Evolutionary conservation across 2,888 invertebrate genomes (phyloP), one percentile per base, ranked within the genome.

Genomic region (Tridacna gigas): DNA sequence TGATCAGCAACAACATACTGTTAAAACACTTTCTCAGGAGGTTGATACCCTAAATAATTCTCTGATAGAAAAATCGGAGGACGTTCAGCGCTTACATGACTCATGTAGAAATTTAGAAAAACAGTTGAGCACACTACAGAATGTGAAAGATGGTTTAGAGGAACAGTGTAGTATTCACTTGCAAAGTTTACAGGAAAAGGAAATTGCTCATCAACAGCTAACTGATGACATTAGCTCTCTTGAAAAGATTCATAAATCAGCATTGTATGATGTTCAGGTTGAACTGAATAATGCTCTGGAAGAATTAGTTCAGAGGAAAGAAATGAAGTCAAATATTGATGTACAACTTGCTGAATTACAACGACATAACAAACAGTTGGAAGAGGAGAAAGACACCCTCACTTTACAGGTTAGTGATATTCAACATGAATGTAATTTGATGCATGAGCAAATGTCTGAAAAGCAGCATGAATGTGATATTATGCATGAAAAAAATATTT

Each of bases 371-470:
- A 25, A 11, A 25, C 26, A 47, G 51, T n/a, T 71, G 51, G 71
- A 66, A 66, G 69, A 73, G 18, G 83, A 83, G 26, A 79, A 83
- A 26, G 60, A 28, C 74, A 76, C 60, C 22, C 77, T 84, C 45
- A 48, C 63, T 60, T 77, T 74, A 69, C 86, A 90, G 89, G 89
- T 90, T 88, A 90, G 89, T 90, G 84, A 85, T 74, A 82, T 86
- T 76, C 79, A 86, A 81, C 85, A 83, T 90, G 84, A 83, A 83
- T 86, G 88, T 87, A 79, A 77, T 80, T 75, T 79, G 65, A 81
- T 73, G 79, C 80, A 84, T 77, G 78, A 80, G 56, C 65, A 73
- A 48, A 65, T 86, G 74, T 82, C 74, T 75, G 73, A 47, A 26
- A 28, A 69, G 28, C 61, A 76, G 84, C 80, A 81, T 89, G 84